Evolutionary conservation across 2,797 vertebrate genomes (phyloP).

Genomic region (Typhlichthys subterraneus): DNA sequence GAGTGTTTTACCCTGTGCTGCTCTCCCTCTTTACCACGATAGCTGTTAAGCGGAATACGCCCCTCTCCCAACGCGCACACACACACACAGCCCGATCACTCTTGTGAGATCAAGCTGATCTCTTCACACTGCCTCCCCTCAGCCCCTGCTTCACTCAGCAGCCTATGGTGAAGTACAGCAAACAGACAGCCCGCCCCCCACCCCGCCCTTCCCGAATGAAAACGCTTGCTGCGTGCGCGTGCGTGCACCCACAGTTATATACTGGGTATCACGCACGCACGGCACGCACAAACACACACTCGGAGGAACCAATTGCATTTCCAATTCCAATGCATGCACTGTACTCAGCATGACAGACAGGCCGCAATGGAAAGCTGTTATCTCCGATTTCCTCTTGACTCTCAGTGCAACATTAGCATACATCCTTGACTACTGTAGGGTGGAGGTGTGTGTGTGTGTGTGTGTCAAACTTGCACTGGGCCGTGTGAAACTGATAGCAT

Average conservation of each 20-base stretch:
- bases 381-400: slow-evolving; percentile 57
- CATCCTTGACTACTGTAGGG: neutral
- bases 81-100: slow-evolving; percentile 62
- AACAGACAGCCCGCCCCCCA: neutral
- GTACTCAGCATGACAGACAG: slow-evolving; percentile 50
- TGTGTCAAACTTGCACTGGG: slow-evolving; percentile 11
- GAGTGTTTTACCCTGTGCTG: slow-evolving; percentile 41
- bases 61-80: neutral
- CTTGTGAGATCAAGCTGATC: slow-evolving; percentile 66
- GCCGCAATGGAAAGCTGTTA: slow-evolving; percentile 53
- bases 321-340: slow-evolving; percentile 57
- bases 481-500: slow-evolving; percentile 1
- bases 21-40: slow-evolving; percentile 42
- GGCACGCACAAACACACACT: slow-evolving; percentile 7
- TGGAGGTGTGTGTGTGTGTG: slow-evolving; percentile 6
- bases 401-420: slow-evolving; percentile 58
- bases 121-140: slow-evolving; percentile 64
- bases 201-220: slow-evolving; percentile 31
- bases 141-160: slow-evolving; percentile 26
- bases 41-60: slow-evolving; percentile 60
- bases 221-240: slow-evolving; percentile 8
- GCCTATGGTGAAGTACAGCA: slow-evolving; percentile 34
- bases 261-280: neutral
- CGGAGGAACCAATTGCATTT: slow-evolving; percentile 43
- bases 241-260: neutral